Evolutionary conservation across 2,888 invertebrate species (phyloP).

Genomic region (Chloroclystis v-ata): DNA sequence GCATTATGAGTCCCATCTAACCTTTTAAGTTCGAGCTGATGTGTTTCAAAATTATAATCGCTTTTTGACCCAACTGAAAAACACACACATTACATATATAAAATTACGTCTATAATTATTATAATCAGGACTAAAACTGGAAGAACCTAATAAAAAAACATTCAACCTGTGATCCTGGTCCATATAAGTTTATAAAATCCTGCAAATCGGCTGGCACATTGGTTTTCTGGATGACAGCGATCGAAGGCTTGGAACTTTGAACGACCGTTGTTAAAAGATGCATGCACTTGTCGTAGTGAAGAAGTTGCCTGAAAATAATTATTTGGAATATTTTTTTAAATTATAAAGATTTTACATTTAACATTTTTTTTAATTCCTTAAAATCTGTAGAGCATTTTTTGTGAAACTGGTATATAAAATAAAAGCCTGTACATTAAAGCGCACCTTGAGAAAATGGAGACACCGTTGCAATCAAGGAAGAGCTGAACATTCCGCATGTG

Average conservation of each 20-base stretch:
- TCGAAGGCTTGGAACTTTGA: slow-evolving; percentile 35
- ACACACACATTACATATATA: too few species aligned
- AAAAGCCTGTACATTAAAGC: too few species aligned
- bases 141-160: neutral
- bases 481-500: slow-evolving; percentile 47
- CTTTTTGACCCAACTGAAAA: slow-evolving; percentile 60
- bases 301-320: slow-evolving; percentile 38
- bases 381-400: too few species aligned
- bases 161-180: slow-evolving; percentile 44
- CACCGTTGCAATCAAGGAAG: slow-evolving; percentile 54
- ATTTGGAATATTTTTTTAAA: too few species aligned
- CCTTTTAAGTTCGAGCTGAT: slow-evolving; percentile 32
- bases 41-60: slow-evolving; percentile 50
- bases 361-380: too few species aligned
- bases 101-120: neutral
- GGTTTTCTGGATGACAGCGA: slow-evolving; percentile 27
- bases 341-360: too few species aligned
- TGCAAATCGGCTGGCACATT: slow-evolving; percentile 36
- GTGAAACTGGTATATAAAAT: too few species aligned
- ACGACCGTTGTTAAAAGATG: slow-evolving; percentile 51
- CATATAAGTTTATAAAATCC: slow-evolving; percentile 40
- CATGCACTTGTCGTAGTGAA: slow-evolving; percentile 46
- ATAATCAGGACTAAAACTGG: too few species aligned
- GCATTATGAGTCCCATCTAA: too few species aligned
- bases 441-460: slow-evolving; percentile 55